phyloP scores from a whole-genome alignment of 2,113 vertebrate genomes.

The Zosterops borbonicus region DNA sequence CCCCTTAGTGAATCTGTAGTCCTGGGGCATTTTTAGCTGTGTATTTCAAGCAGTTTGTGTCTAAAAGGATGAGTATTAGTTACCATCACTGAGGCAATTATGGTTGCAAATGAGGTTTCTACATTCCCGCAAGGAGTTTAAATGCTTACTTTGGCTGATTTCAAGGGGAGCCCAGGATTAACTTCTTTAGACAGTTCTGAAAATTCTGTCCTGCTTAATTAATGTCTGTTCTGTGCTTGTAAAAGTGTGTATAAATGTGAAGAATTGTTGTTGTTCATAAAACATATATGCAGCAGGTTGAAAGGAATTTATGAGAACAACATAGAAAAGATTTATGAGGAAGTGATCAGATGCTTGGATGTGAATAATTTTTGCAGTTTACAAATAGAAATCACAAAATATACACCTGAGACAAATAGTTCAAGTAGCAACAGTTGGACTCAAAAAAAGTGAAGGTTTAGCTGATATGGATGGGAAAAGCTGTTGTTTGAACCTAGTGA shows the following conservation, averaged over 20 bases:
- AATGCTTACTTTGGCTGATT: not conserved
- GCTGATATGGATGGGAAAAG: not conserved
- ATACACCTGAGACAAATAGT: not conserved
- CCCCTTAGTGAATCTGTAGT: not conserved
- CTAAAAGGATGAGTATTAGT: not conserved
- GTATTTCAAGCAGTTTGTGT: not conserved
- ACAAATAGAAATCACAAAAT: not conserved
- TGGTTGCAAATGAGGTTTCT: not conserved
- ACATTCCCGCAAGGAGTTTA: not conserved
- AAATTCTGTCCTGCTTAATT: constrained; percentile 1
- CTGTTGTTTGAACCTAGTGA: not conserved
- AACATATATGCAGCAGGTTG: not conserved
- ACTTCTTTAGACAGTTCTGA: not conserved
- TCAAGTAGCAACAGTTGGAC: not conserved
- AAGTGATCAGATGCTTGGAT: not conserved
- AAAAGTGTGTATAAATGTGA: not conserved
- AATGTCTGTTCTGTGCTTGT: not conserved
- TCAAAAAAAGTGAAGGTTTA: not conserved
- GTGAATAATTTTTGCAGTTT: not conserved
- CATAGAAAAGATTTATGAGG: not conserved
- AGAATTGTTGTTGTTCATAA: not conserved
- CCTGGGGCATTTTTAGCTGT: not conserved
- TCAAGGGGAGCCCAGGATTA: not conserved
- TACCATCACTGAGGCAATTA: not conserved
- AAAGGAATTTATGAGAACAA: not conserved